phyloP scores from a whole-genome alignment of 2,888 invertebrate genomes.

The Hypselothyrea guttata region DNA sequence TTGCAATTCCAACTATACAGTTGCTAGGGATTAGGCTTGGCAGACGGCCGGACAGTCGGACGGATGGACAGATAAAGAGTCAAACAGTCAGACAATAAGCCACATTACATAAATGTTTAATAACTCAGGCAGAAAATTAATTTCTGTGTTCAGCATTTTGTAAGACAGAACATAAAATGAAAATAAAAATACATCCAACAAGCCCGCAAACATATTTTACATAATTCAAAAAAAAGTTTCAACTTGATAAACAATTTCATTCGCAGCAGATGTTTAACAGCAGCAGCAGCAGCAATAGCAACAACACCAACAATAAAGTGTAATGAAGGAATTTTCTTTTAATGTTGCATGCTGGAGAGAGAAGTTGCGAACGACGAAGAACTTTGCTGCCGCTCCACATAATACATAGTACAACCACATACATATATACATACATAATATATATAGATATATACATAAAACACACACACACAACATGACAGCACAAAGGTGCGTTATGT shows the following conservation, averaged over 20 bases:
- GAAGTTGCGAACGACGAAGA: no score
- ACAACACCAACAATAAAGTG: constrained; percentile 42
- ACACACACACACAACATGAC: constrained; percentile 20
- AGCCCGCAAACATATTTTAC: constrained; percentile 68
- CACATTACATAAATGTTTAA: constrained; percentile 53
- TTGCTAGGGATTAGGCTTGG: constrained; percentile 57
- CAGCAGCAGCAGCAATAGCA: constrained; percentile 27
- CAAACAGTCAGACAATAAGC: constrained; percentile 12
- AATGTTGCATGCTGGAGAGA: constrained; percentile 60
- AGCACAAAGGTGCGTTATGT: constrained; percentile 55
- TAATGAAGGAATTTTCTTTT: constrained; percentile 74
- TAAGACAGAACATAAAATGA: constrained; percentile 28
- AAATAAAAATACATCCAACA: constrained; percentile 2
- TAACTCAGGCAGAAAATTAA: constrained; percentile 67
- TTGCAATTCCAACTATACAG: constrained; percentile 18
- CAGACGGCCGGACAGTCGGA: constrained; percentile 8
- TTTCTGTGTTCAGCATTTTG: constrained; percentile 43
- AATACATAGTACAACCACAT: constrained; percentile 4
- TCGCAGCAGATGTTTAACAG: constrained; percentile 63
- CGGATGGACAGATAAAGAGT: not conserved
- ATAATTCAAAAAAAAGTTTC: constrained; percentile 63
- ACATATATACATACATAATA: constrained; percentile 1
- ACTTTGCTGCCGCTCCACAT: constrained; percentile 44
- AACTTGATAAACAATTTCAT: constrained; percentile 75
- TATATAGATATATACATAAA: not conserved